Percentiles rank a stretch among this genome's conserved stretches.
These are phyloP conservation scores for Taenioides sp. DNA, from an alignment of 2,797 vertebrate species.

Conservation along the genomic window DNA sequence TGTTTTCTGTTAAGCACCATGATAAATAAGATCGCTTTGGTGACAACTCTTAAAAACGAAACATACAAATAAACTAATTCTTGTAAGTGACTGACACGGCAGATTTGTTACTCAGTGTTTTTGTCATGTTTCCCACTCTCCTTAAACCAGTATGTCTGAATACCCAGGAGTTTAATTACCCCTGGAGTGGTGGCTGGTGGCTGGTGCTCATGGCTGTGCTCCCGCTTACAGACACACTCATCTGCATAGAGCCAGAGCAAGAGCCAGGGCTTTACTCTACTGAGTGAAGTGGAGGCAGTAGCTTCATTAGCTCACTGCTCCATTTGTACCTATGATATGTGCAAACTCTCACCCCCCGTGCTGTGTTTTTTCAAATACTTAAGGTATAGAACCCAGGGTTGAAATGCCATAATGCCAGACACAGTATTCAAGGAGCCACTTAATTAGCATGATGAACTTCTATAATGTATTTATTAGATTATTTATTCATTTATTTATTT, in stretches of 20 bases:
- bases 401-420: background rate
- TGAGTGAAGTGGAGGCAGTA: conserved; percentile 50
- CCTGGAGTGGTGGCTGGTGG: no score
- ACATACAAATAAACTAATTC: no score
- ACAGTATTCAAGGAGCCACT: background rate
- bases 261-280: conserved; percentile 57
- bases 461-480: background rate
- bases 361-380: conserved; percentile 9
- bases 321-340: conserved; percentile 58
- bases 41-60: no score
- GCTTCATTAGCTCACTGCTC: conserved; percentile 59
- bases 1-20: no score
- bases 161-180: no score
- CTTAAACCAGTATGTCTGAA: no score
- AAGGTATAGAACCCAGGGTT: background rate
- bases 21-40: no score
- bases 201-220: background rate
- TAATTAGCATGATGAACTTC: background rate
- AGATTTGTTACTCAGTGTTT: no score
- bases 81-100: no score
- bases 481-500: no score
- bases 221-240: background rate
- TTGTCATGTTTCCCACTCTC: no score
- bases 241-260: conserved; percentile 19
- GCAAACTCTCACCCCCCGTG: conserved; percentile 40